phyloP scores from a whole-genome alignment of 2,113 vertebrate species.

The Eulemur macaco region DNA sequence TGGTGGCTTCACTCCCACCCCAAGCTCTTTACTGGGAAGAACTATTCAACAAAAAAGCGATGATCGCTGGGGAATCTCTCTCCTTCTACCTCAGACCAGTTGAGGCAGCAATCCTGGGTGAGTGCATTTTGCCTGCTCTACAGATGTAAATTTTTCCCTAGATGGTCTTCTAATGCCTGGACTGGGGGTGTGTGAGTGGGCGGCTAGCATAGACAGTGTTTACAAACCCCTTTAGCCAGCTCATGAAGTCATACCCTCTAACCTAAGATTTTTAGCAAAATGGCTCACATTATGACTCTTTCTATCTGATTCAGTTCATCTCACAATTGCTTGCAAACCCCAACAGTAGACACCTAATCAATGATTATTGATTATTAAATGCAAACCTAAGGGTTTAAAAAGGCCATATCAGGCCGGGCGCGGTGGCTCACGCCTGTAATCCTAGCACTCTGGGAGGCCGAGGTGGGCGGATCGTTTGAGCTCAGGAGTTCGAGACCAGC shows the following conservation, averaged over 20 bases:
- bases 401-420: neutral
- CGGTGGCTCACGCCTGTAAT: too few relatives aligned
- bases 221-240: neutral
- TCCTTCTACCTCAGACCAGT: neutral
- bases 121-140: accelerated
- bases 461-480: too few relatives aligned
- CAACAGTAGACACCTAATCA: neutral
- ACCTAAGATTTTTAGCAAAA: neutral
- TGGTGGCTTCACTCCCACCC: neutral
- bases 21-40: neutral
- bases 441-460: too few relatives aligned
- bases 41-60: neutral
- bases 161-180: neutral
- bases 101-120: neutral
- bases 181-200: neutral
- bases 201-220: neutral
- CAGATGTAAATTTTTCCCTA: neutral
- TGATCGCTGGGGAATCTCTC: neutral
- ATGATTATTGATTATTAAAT: neutral
- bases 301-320: neutral
- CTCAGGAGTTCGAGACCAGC: too few relatives aligned
- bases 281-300: neutral
- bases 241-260: neutral
- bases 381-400: neutral
- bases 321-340: neutral